A percentile compares a stretch with the other conserved stretches of the same genome.
phyloP scores from a whole-genome alignment of 2,888 invertebrate genomes.

The Amphipoea oculea region DNA sequence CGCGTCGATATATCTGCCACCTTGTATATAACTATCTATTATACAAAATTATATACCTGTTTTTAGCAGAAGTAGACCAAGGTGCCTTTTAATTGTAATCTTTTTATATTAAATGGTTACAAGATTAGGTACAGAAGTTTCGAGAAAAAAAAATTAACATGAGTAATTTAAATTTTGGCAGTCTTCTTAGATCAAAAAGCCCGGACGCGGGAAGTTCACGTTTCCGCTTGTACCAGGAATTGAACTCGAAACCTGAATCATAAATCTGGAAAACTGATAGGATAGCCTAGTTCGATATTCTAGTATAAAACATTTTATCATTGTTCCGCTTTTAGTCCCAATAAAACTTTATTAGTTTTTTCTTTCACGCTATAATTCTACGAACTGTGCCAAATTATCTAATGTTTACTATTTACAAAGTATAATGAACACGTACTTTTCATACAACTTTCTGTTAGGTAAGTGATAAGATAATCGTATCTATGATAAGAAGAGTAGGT shows the following conservation, averaged over 20 bases:
- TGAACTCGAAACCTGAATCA: constrained; percentile 53
- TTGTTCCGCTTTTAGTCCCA: constrained; percentile 29
- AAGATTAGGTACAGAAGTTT: background rate
- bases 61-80: background rate
- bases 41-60: too few relatives aligned
- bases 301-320: constrained; percentile 39
- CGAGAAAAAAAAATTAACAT: background rate
- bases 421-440: constrained; percentile 51
- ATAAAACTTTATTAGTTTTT: constrained; percentile 39
- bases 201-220: constrained; percentile 32
- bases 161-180: constrained; percentile 23
- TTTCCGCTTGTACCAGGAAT: constrained; percentile 63
- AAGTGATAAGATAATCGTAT: constrained; percentile 63
- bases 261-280: constrained; percentile 46
- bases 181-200: constrained; percentile 37
- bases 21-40: too few relatives aligned
- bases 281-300: constrained; percentile 46
- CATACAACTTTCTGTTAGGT: constrained; percentile 65
- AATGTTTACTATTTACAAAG: constrained; percentile 62
- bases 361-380: constrained; percentile 29
- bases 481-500: constrained; percentile 57
- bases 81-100: background rate
- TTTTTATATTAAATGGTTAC: background rate
- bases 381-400: constrained; percentile 60
- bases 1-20: too few relatives aligned